These are phyloP conservation scores for Hucho hucho DNA, from an alignment of 2,113 vertebrate genomes.

Conservation along the genomic window DNA sequence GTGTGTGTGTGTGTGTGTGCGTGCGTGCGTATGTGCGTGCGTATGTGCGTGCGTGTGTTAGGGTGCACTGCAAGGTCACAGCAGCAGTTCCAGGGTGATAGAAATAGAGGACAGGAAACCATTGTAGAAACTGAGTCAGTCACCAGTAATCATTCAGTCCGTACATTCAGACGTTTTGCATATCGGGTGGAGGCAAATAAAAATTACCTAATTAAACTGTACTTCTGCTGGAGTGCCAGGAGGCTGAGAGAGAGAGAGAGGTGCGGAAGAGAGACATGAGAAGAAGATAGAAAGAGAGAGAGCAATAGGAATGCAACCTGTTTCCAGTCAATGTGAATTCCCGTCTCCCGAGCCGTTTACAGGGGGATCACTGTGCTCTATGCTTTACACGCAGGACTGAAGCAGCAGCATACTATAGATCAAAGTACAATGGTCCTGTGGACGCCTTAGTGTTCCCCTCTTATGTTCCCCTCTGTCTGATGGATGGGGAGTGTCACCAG, in stretches of 20 bases:
- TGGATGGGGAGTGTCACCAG: conserved; percentile 48
- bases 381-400: conserved; percentile 30
- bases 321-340: conserved; percentile 3
- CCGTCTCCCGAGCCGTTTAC: conserved; percentile 21
- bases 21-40: too few relatives aligned
- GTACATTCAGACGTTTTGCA: conserved; percentile 44
- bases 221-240: conserved; percentile 37
- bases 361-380: conserved; percentile 35
- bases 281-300: not conserved
- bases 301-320: not conserved
- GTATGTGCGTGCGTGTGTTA: not conserved
- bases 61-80: conserved; percentile 47
- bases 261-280: not conserved
- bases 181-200: conserved; percentile 39
- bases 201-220: conserved; percentile 59
- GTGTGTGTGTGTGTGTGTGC: conserved; percentile 9
- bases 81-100: conserved; percentile 31
- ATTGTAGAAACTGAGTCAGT: conserved; percentile 31
- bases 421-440: conserved; percentile 40
- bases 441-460: conserved; percentile 40
- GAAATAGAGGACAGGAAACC: conserved; percentile 28
- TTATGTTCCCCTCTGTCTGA: conserved; percentile 33
- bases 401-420: conserved; percentile 32
- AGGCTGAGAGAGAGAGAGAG: conserved; percentile 15
- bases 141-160: conserved; percentile 50